phyloP scores from a whole-genome alignment of 2,113 vertebrate species.

The Cinclus mexicanus region DNA sequence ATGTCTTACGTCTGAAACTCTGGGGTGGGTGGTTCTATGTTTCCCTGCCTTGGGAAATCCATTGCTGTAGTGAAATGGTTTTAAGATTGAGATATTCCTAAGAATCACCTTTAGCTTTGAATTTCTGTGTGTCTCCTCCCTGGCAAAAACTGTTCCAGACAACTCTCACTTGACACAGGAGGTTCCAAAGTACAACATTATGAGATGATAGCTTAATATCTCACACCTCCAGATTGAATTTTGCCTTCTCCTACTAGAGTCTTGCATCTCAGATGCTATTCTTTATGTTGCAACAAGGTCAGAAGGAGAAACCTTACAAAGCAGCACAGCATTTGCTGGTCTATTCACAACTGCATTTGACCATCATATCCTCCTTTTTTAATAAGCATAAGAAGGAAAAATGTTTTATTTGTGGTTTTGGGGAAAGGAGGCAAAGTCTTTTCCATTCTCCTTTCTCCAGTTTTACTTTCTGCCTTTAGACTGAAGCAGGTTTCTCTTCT shows the following conservation, averaged over 20 bases:
- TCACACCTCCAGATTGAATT: neutral
- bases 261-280: neutral
- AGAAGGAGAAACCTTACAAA: neutral
- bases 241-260: neutral
- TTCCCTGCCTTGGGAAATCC: neutral
- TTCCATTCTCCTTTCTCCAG: neutral
- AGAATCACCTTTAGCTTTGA: neutral
- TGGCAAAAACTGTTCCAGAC: neutral
- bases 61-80: neutral
- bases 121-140: neutral
- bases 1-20: neutral
- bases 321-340: neutral
- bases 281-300: neutral
- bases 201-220: neutral
- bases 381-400: neutral
- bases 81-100: neutral
- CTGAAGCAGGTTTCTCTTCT: neutral
- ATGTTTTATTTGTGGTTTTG: neutral
- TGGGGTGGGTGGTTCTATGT: neutral
- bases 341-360: neutral
- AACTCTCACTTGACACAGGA: neutral
- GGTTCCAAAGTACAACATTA: neutral
- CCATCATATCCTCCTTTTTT: neutral
- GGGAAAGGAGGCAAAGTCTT: neutral
- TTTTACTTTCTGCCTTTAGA: neutral